A percentile compares a stretch with the other conserved stretches of the same genome.
Evolutionary conservation across 2,113 vertebrate species (phyloP).

Genomic region (Noturus placidus): DNA sequence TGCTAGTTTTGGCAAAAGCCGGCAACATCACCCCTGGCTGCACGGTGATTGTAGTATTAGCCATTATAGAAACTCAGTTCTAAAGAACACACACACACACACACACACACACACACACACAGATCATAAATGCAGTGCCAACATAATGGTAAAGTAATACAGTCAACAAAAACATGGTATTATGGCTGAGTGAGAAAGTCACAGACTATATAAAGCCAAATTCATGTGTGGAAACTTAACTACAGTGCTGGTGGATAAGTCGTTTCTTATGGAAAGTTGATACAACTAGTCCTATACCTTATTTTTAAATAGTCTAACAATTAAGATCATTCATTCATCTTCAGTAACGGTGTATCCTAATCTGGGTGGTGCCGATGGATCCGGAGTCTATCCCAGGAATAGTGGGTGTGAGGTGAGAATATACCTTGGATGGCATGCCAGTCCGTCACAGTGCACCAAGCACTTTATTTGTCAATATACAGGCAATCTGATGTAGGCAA

Average conservation of each 20-base stretch:
- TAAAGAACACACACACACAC: neutral
- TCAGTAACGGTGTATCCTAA: neutral
- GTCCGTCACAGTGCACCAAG: neutral
- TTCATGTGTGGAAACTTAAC: neutral
- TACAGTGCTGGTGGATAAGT: neutral
- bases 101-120: neutral
- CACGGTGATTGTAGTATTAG: constrained; percentile 19
- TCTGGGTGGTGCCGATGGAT: neutral
- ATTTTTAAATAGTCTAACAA: neutral
- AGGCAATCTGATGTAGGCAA: neutral
- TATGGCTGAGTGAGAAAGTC: neutral
- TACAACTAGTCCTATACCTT: neutral
- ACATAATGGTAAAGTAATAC: neutral
- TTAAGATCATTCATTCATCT: neutral
- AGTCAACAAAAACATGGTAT: neutral
- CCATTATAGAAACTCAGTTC: neutral
- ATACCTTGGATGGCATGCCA: neutral
- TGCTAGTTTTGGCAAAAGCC: neutral
- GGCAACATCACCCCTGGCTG: constrained; percentile 21
- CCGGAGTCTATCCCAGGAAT: neutral
- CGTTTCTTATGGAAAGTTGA: neutral
- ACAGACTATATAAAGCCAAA: neutral
- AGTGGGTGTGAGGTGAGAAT: neutral
- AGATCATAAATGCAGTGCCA: neutral
- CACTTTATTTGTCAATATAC: neutral